Evolutionary conservation across 2,888 invertebrate genomes (phyloP).

Genomic region (Cryptosula pallasiana): DNA sequence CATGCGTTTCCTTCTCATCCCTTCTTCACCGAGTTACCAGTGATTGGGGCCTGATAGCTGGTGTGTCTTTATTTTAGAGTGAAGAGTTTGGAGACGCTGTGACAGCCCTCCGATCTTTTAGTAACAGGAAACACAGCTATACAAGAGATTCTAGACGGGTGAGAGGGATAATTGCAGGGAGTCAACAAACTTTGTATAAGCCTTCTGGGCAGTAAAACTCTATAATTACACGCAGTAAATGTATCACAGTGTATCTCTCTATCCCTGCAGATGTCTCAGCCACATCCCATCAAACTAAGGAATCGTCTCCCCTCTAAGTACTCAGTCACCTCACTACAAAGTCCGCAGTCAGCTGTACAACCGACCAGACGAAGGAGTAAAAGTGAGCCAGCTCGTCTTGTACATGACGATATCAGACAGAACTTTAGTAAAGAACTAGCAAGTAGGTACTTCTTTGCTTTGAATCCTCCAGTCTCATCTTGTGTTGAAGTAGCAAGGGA

Average conservation of each 20-base stretch:
- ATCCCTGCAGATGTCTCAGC: slow-evolving; percentile 29
- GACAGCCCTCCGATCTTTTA: slow-evolving; percentile 6
- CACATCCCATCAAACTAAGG: slow-evolving; percentile 25
- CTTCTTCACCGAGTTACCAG: too few relatives aligned
- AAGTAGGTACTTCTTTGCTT: background rate
- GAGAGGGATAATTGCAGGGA: too few relatives aligned
- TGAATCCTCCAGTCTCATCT: too few relatives aligned
- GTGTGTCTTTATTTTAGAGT: too few relatives aligned
- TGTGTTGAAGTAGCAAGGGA: too few relatives aligned
- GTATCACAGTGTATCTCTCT: too few relatives aligned
- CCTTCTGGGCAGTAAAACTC: too few relatives aligned
- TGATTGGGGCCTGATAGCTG: too few relatives aligned
- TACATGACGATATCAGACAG: slow-evolving; percentile 5
- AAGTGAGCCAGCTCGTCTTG: background rate
- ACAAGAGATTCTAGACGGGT: slow-evolving; percentile 4
- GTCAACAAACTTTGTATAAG: too few relatives aligned
- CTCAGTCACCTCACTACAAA: background rate
- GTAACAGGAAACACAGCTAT: background rate
- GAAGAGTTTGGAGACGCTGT: slow-evolving; percentile 21
- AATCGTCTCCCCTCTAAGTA: background rate
- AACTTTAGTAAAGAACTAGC: background rate
- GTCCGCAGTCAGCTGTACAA: too few relatives aligned
- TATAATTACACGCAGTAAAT: too few relatives aligned
- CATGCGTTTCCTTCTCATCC: too few relatives aligned
- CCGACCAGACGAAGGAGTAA: background rate